Base-by-base conservation (phyloP, 1,140 invertebrate genomes). In the Homalodisca vitripennis region DNA sequence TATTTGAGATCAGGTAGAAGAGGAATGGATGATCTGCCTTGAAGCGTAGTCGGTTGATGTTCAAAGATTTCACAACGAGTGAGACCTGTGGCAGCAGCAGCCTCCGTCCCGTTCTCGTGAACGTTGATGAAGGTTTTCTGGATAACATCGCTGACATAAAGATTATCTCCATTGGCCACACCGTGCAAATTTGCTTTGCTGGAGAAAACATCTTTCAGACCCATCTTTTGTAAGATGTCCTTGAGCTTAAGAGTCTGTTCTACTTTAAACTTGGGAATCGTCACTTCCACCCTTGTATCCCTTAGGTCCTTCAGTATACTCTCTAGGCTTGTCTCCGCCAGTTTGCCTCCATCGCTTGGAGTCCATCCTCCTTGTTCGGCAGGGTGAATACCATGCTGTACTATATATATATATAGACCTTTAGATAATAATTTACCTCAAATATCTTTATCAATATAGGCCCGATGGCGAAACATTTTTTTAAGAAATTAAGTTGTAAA, bases 201-300 rank as follows among this genome's bases (percentile, higher is more conserved):
- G 27, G 12, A 13, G 24, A 60, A 60, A 27, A 60, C 29, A 2
- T 27, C 24, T 10, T 30, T 60, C 22, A 60, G 14, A 3, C 27
- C 27, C 55, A 60, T 60, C 55, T 41, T 6, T 41, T 41, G 6
- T 24, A 92, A 77, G 68, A 81, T 73, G 1, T 83, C 78, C 29
- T 81, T 81, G 71, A 92, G 75, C 51, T 89, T 77, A 20, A 87
- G 77, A 1, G 79, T 82, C 29, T 82, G 80, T 76, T 90, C 87
- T 51, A 91, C 80, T 75, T 87, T 90, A 74, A 92, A 92, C 75
- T 86, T 89, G 0, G 90, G 90, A 69, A 92, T 77, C 60, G 78
- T 77, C 0, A 90, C 78, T 24, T 78, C 70, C 1, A 88, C 78
- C 66, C 84, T 79, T 41, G 74, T 75, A 26, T 73, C 72, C 0